A percentile compares a stretch with the other conserved stretches of the same genome.
phyloP scores from a whole-genome alignment of 2,113 vertebrate species.

The Nothobranchius kuhntae region DNA sequence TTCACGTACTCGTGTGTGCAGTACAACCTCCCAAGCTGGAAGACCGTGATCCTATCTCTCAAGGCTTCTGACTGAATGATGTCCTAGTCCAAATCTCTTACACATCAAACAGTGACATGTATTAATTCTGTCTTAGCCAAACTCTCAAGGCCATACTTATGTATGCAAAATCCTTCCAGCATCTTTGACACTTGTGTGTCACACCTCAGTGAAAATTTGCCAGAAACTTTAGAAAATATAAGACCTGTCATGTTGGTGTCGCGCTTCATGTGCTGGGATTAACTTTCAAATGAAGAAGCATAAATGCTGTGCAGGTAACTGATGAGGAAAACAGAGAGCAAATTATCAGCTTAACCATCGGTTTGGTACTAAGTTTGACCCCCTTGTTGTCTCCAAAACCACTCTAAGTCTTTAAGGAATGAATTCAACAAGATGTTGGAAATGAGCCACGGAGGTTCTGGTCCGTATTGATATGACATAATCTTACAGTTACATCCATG shows the following conservation, averaged over 20 bases:
- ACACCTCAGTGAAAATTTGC: slow-evolving; percentile 9
- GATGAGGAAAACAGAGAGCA: no score
- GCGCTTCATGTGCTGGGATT: slow-evolving; percentile 8
- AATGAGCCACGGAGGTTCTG: no score
- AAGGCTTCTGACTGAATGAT: slow-evolving; percentile 33
- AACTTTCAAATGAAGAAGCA: background rate
- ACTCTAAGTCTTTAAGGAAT: no score
- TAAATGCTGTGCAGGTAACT: background rate
- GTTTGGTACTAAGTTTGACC: no score
- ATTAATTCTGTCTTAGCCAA: slow-evolving; percentile 13
- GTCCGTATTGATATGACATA: no score
- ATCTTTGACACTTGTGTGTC: slow-evolving; percentile 4
- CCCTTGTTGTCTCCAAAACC: no score
- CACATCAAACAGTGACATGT: slow-evolving; percentile 25
- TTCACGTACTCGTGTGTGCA: background rate
- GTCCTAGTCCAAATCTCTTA: slow-evolving; percentile 36
- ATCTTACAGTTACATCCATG: no score
- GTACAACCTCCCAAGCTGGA: background rate
- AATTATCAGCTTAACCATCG: no score
- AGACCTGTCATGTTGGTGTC: slow-evolving; percentile 31
- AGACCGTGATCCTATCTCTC: slow-evolving; percentile 3
- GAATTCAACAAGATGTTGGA: no score
- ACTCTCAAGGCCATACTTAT: slow-evolving; percentile 19
- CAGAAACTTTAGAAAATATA: slow-evolving; percentile 4
- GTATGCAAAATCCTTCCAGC: slow-evolving; percentile 3